These are phyloP conservation scores for Aythya fuligula DNA, from an alignment of 2,797 vertebrate species.

Conservation along the genomic window DNA sequence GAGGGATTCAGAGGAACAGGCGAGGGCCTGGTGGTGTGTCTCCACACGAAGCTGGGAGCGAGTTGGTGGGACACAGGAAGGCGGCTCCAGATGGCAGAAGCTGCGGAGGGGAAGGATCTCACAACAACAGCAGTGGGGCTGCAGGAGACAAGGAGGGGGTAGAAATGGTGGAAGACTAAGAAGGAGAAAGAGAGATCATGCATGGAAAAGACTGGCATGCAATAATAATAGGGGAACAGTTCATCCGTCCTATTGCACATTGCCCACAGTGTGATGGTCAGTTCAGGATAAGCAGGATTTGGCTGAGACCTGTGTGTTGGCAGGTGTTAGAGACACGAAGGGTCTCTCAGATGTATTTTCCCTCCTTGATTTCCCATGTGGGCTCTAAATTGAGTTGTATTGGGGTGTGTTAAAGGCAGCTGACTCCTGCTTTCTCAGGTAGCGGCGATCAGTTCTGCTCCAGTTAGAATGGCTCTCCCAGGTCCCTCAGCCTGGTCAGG, in stretches of 20 bases:
- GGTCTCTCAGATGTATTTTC: neutral
- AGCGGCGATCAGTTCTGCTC: conserved; percentile 1
- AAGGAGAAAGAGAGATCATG: neutral
- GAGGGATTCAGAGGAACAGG: neutral
- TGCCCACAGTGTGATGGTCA: neutral
- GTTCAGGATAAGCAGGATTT: neutral
- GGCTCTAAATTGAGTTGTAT: neutral
- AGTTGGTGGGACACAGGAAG: neutral
- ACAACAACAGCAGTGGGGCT: neutral
- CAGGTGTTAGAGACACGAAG: neutral
- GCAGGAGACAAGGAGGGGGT: neutral
- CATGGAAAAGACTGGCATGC: neutral
- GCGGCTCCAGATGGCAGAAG: neutral
- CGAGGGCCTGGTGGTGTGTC: neutral
- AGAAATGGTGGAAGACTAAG: neutral
- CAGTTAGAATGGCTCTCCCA: neutral
- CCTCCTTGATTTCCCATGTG: neutral
- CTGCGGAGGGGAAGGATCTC: neutral
- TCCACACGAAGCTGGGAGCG: neutral
- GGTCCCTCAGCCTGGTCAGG: neutral
- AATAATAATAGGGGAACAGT: neutral
- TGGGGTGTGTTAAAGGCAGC: neutral
- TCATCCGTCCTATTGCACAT: neutral
- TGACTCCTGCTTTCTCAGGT: neutral
- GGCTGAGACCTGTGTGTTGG: neutral